phyloP scores from a whole-genome alignment of 2,113 vertebrate species.

The rat (Rattus norvegicus) region DNA sequence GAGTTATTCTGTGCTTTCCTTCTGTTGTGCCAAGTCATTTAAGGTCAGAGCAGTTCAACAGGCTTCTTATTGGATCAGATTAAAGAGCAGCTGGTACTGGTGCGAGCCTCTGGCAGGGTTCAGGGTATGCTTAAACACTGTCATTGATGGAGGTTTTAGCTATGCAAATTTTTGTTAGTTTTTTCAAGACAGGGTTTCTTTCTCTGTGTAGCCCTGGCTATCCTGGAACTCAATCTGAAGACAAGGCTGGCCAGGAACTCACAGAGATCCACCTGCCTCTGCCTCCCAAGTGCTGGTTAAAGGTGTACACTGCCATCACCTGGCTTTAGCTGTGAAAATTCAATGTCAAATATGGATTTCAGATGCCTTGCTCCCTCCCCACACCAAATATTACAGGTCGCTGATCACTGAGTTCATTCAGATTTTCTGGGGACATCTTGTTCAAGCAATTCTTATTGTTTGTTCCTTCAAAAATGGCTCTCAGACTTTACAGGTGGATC shows the following conservation, averaged over 20 bases:
- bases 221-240: background rate
- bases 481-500: background rate
- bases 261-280: background rate
- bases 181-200: background rate
- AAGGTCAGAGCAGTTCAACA: background rate
- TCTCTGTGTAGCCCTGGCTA: background rate
- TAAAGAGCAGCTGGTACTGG: background rate
- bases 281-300: background rate
- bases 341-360: background rate
- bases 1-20: background rate
- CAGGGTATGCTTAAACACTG: background rate
- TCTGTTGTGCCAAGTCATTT: background rate
- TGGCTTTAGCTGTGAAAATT: background rate
- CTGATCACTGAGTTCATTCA: background rate
- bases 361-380: background rate
- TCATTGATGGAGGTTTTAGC: background rate
- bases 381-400: background rate
- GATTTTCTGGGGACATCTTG: background rate
- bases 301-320: fast-evolving
- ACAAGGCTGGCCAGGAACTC: background rate
- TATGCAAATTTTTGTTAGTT: background rate
- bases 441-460: conserved; percentile 10
- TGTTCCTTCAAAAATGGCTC: background rate
- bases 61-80: background rate
- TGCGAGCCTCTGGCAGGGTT: background rate